Conservation (phyloP, 2,113 vertebrate species). For the Myanophis thanlyinensis region DNA sequence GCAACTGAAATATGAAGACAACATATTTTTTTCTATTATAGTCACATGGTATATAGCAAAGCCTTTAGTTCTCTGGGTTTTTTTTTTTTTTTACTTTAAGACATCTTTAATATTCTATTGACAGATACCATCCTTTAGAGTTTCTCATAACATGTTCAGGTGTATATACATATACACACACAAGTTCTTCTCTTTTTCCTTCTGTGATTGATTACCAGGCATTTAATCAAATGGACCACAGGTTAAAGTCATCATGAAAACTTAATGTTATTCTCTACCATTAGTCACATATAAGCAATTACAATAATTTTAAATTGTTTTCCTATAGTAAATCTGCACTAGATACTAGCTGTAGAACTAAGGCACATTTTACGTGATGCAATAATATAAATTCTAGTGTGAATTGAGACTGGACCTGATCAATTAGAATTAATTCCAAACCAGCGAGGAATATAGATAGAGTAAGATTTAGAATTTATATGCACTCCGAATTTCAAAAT, state of each 20-base stretch:
- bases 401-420: neutral
- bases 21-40: neutral
- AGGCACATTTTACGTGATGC: neutral
- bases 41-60: neutral
- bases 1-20: neutral
- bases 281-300: neutral
- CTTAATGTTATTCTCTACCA: too few species aligned
- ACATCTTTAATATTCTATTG: constrained; percentile 9
- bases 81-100: constrained; percentile 31
- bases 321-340: neutral
- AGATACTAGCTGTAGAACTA: neutral
- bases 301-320: neutral
- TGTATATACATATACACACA: constrained; percentile 17
- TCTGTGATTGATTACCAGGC: neutral
- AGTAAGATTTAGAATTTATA: neutral
- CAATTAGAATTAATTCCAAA: neutral
- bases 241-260: neutral
- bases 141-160: neutral
- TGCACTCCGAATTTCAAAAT: neutral
- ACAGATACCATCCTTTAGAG: neutral
- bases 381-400: neutral
- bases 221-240: neutral
- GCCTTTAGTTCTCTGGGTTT: neutral
- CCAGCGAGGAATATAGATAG: neutral
- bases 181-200: neutral